Evolutionary conservation across 2,888 invertebrate species (phyloP).

Genomic region (Saturnia pavonia): DNA sequence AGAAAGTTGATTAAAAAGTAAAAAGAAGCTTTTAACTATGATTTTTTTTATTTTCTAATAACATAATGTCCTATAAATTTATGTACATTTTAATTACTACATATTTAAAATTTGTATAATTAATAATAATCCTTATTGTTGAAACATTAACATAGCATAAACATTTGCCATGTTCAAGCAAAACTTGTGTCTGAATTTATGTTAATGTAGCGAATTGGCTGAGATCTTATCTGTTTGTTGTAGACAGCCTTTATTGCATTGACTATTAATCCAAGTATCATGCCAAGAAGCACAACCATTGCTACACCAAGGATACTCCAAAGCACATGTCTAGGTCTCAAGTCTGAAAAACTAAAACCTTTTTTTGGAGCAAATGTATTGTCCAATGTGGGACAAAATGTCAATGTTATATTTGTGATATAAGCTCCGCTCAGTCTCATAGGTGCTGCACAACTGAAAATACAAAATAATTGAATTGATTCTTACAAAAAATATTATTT

Average conservation of each 20-base stretch:
- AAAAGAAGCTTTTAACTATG: constrained; percentile 10
- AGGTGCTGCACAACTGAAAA: constrained; percentile 74
- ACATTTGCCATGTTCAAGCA: constrained; percentile 46
- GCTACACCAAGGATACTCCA: constrained; percentile 75
- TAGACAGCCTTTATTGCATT: constrained; percentile 63
- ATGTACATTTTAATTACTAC: constrained; percentile 22
- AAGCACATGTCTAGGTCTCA: constrained; percentile 69
- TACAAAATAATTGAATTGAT: constrained; percentile 25
- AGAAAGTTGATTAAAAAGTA: not conserved
- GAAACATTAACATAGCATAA: not conserved
- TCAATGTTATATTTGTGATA: constrained; percentile 66
- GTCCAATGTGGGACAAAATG: constrained; percentile 68
- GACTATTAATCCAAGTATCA: constrained; percentile 63
- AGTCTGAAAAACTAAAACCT: constrained; percentile 52
- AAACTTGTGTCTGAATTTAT: constrained; percentile 61
- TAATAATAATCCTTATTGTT: constrained; percentile 9
- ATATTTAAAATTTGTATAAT: not conserved
- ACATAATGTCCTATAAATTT: constrained; percentile 26
- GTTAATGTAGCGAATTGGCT: constrained; percentile 68
- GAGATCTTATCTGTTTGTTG: constrained; percentile 56
- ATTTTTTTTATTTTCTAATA: constrained; percentile 22
- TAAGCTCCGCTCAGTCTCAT: constrained; percentile 66
- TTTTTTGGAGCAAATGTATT: constrained; percentile 53
- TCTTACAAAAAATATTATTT: constrained; percentile 18
- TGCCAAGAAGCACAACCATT: constrained; percentile 60